Conservation (phyloP, 2,888 invertebrate species). For the Schizaphis graminum region DNA sequence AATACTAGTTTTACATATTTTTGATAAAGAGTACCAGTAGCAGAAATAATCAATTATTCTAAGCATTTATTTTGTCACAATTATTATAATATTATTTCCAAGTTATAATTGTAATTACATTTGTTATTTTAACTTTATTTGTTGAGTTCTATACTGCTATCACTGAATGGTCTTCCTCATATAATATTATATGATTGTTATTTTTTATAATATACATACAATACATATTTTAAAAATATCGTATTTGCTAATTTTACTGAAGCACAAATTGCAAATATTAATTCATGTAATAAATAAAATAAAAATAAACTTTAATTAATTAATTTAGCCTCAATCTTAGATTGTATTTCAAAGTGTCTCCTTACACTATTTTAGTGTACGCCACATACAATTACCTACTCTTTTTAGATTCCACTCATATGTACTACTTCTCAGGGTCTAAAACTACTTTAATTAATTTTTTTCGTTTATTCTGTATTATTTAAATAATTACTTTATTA, state of each 20-base stretch:
- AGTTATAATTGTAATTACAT: not conserved
- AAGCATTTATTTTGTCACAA: not conserved
- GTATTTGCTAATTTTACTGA: not conserved
- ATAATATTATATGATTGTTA: not conserved
- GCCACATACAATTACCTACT: not conserved
- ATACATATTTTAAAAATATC: not conserved
- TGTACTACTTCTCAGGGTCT: too few relatives aligned
- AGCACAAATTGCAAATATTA: not conserved
- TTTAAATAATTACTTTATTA: not conserved
- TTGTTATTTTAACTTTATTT: not conserved
- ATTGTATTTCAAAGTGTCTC: not conserved
- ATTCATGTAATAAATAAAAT: not conserved
- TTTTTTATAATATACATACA: not conserved
- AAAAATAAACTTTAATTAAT: not conserved
- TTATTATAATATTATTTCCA: not conserved
- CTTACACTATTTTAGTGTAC: not conserved
- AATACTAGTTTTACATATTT: not conserved
- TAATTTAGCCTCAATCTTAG: not conserved
- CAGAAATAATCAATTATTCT: not conserved
- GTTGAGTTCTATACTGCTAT: not conserved
- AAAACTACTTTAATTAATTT: not conserved
- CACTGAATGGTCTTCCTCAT: not conserved
- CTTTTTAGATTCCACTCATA: not conserved
- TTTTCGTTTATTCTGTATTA: not conserved
- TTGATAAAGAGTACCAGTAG: not conserved